Evolutionary conservation across 2,888 invertebrate species (phyloP), one percentile per base, ranked within the genome.

Genomic region (Yponomeuta plumbellus): DNA sequence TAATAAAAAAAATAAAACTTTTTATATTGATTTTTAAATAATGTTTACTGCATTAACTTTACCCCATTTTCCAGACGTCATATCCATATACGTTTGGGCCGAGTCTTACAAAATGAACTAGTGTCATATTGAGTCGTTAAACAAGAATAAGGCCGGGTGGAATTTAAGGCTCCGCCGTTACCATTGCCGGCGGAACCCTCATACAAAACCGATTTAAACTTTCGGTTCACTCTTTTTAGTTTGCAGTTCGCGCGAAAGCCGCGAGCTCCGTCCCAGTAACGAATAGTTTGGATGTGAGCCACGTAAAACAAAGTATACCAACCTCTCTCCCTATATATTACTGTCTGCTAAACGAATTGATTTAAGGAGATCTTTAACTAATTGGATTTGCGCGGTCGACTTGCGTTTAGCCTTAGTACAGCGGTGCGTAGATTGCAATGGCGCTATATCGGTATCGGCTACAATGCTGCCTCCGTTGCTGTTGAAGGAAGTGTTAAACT

Each of bases 301-400:
- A 87, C 83, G 75, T 80, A 81, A 85, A 85, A 87, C 86, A 89
- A 86, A 86, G 83, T 82, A 76, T 72, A 65, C 23, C 76, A 74
- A 76, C 76, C 74, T 17, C 44, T 52, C 44, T 52, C 44, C 74
- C 82, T 77, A 82, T 88, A 85, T 80, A 79, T 88, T 83, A 85
- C 85, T 86, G 88, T 86, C 86, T 75, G 73, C 77, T 80, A 77
- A 84, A 82, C 83, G 82, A 86, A 86, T 87, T 87, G 88, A 88
- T 88, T 88, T 87, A 89, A 84, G 82, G 82, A 83, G 81, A 84
- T 83, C 83, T 84, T 86, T 84, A 87, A 84, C 81, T 88, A 88
- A 89, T 88, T 88, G 82, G 82, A 88, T 84, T 83, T 82, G 80
- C 83, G 80, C 80, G 80, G 80, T 85, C 77, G 79, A 80, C 79